Evolutionary conservation across 2,888 invertebrate genomes (phyloP).

Genomic region (Lottia scabra): DNA sequence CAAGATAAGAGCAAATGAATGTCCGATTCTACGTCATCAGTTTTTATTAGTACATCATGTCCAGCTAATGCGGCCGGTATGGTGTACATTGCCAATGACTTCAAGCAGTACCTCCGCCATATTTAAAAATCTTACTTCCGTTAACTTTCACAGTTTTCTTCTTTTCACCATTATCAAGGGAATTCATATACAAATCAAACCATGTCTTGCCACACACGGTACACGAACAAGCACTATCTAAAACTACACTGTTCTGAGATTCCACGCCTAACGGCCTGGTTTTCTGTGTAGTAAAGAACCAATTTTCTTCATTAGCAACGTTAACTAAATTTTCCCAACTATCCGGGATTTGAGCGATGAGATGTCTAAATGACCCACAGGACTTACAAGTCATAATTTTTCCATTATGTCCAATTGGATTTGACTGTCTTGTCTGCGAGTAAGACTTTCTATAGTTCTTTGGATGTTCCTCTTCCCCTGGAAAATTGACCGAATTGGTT

Average conservation of each 20-base stretch:
- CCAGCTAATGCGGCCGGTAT: not conserved
- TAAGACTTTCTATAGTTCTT: too few species aligned
- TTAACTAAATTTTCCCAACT: not conserved
- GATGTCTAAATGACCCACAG: not conserved
- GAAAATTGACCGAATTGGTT: too few species aligned
- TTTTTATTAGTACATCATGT: slow-evolving; percentile 3
- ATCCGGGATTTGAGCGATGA: not conserved
- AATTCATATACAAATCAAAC: not conserved
- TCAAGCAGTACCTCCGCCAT: not conserved
- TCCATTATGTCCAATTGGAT: not conserved
- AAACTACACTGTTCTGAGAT: not conserved
- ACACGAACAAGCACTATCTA: not conserved
- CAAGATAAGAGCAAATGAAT: slow-evolving; percentile 8
- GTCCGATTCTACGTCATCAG: slow-evolving; percentile 13
- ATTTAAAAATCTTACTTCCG: not conserved
- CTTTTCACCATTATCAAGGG: not conserved
- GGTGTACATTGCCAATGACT: not conserved
- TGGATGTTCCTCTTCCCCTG: too few species aligned
- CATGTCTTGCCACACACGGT: not conserved
- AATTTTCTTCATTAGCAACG: not conserved
- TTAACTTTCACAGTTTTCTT: not conserved
- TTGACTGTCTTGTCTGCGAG: not conserved
- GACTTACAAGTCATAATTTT: not conserved
- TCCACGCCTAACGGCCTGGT: not conserved
- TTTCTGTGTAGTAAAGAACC: too few species aligned